Conservation (phyloP, 2,797 vertebrate species). For the Columba guinea region DNA sequence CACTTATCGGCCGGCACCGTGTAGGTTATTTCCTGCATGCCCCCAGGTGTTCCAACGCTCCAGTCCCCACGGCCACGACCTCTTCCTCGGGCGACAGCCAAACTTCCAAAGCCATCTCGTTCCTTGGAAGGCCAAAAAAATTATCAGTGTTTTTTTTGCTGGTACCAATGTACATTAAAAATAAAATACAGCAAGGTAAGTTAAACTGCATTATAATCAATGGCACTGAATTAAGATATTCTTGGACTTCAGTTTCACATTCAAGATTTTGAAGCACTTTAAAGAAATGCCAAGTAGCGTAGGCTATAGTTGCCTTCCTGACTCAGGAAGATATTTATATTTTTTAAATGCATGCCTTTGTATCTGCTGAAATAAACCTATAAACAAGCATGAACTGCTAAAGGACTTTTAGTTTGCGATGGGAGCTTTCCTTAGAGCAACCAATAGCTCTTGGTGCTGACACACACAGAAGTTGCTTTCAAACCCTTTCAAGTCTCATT, state of each 20-base stretch:
- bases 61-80: constrained; percentile 89
- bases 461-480: not conserved
- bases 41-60: constrained; percentile 85
- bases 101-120: constrained; percentile 90
- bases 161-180: not conserved
- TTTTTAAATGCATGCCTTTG: not conserved
- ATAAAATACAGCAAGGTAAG: constrained; percentile 5
- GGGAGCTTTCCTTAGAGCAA: not conserved
- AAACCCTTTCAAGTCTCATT: not conserved
- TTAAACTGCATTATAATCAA: not conserved
- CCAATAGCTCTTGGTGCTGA: constrained; percentile 1
- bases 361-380: not conserved
- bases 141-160: not conserved
- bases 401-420: not conserved
- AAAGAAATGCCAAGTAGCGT: not conserved
- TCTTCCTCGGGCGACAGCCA: constrained; percentile 84
- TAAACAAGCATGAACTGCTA: not conserved
- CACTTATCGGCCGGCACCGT: constrained; percentile 97
- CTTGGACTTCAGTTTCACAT: not conserved
- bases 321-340: constrained; percentile 26
- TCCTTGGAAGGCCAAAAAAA: constrained; percentile 78
- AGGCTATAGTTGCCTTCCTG: not conserved
- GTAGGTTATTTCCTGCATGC: constrained; percentile 95
- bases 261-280: not conserved
- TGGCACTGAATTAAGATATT: not conserved